Evolutionary conservation across 2,797 vertebrate species (phyloP).

Genomic region (Muscicapa striata): DNA sequence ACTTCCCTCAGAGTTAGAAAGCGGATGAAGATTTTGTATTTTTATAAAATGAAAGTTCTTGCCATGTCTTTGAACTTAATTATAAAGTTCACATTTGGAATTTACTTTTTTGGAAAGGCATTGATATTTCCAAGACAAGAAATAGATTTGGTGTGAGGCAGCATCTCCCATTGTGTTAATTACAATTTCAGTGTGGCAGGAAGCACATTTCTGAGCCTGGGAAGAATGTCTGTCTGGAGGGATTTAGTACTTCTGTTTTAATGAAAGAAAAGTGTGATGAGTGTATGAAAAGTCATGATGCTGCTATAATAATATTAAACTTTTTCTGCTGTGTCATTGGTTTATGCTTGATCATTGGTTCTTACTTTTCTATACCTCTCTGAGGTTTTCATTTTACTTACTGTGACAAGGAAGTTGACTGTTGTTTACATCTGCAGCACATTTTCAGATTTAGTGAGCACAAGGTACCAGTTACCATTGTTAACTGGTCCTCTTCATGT

Average conservation of each 20-base stretch:
- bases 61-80: neutral
- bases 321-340: neutral
- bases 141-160: neutral
- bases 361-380: neutral
- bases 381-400: neutral
- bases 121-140: neutral
- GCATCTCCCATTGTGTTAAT: neutral
- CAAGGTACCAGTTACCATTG: neutral
- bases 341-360: neutral
- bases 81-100: neutral
- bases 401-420: neutral
- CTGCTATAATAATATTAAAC: neutral
- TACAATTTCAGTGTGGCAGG: neutral
- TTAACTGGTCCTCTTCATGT: neutral
- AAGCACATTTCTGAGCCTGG: neutral
- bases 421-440: neutral
- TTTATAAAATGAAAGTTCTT: neutral
- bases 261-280: neutral
- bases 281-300: neutral
- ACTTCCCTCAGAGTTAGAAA: neutral
- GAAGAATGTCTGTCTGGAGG: neutral
- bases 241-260: neutral
- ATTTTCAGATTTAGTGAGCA: neutral
- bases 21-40: neutral
- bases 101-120: neutral